Conservation (phyloP, 2,888 invertebrate species). For the Hermodice carunculata region DNA sequence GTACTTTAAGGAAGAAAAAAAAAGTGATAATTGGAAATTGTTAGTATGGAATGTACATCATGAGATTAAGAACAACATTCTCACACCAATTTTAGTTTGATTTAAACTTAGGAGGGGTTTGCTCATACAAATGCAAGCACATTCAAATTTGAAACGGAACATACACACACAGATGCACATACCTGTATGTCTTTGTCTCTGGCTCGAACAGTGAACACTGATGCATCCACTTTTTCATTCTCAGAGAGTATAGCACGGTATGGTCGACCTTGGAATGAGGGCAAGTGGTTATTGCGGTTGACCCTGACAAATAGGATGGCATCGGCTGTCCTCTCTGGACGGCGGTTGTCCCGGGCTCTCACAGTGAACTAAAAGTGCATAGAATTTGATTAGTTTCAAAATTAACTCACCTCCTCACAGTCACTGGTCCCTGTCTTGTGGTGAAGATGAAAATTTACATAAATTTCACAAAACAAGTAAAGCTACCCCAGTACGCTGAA, state of each 20-base stretch:
- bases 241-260: constrained; percentile 30
- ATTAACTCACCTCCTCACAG: too few relatives aligned
- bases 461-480: too few relatives aligned
- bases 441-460: too few relatives aligned
- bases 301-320: constrained; percentile 47
- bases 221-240: constrained; percentile 17
- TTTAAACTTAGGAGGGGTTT: too few relatives aligned
- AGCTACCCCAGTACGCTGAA: too few relatives aligned
- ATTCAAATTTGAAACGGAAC: not conserved
- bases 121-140: not conserved
- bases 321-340: constrained; percentile 29
- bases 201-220: constrained; percentile 32
- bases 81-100: too few relatives aligned
- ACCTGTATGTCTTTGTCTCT: constrained; percentile 40
- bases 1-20: too few relatives aligned
- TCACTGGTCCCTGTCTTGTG: too few relatives aligned
- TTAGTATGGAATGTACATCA: too few relatives aligned
- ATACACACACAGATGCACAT: not conserved
- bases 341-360: constrained; percentile 33
- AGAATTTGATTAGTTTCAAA: too few relatives aligned
- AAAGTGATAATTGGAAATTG: too few relatives aligned
- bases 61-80: too few relatives aligned
- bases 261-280: constrained; percentile 43
- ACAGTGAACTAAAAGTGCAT: constrained; percentile 28
- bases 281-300: constrained; percentile 50